phyloP scores from a whole-genome alignment of 2,113 vertebrate genomes.

The Lophius piscatorius region DNA sequence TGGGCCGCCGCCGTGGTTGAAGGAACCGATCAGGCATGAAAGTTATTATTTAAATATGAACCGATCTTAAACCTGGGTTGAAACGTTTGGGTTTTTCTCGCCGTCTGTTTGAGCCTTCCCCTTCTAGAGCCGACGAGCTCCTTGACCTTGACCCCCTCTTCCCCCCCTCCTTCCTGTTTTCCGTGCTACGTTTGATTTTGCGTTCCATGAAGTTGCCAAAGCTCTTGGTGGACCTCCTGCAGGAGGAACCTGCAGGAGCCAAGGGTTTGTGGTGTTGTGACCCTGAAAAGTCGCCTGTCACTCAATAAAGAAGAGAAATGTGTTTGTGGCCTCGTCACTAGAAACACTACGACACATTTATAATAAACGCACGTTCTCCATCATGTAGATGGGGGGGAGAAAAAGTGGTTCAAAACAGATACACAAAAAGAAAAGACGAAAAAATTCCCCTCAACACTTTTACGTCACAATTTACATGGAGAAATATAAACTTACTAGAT shows the following conservation, averaged over 20 bases:
- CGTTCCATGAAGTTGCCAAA: slow-evolving; percentile 77
- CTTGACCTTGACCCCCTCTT: neutral
- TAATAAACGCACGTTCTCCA: too few relatives aligned
- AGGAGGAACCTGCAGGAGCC: slow-evolving; percentile 47
- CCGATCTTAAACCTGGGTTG: neutral
- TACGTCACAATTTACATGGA: too few relatives aligned
- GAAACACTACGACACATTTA: too few relatives aligned
- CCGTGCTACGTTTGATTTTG: slow-evolving; percentile 24
- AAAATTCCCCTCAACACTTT: too few relatives aligned
- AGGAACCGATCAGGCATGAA: slow-evolving; percentile 27
- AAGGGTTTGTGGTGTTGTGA: slow-evolving; percentile 47
- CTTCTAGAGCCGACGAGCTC: neutral
- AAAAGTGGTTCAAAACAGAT: too few relatives aligned
- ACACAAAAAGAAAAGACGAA: too few relatives aligned
- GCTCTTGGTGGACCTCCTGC: slow-evolving; percentile 45
- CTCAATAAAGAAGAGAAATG: slow-evolving; percentile 66
- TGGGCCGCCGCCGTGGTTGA: too few relatives aligned
- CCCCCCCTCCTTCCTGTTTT: neutral
- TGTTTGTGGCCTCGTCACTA: slow-evolving; percentile 25
- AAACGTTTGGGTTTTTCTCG: too few relatives aligned
- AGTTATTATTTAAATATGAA: too few relatives aligned
- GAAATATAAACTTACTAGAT: too few relatives aligned
- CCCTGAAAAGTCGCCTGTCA: slow-evolving; percentile 53
- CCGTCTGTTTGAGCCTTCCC: neutral
- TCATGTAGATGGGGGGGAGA: too few relatives aligned